Evolutionary conservation across 1,140 invertebrate species (phyloP), one percentile per base, ranked within the genome.

Genomic region (Lepidotrigona ventralis): DNA sequence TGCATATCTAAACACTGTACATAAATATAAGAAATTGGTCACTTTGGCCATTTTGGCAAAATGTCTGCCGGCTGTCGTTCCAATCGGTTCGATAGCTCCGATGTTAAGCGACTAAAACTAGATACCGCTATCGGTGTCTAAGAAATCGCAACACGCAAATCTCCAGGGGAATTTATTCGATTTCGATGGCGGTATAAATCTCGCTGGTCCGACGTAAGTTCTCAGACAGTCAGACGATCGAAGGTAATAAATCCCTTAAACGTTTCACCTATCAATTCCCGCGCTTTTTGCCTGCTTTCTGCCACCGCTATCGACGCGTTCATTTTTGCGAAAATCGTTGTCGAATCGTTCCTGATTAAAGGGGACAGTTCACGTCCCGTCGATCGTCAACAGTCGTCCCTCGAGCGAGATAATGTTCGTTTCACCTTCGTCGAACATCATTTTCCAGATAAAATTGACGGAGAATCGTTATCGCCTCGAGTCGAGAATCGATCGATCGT

Each of bases 191-290:
- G 72, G 33, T n/a, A 51, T 75, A 58, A 75, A 81, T 81, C 63
- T 29, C 53, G 23, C 12, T 23, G 8, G n/a, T 8, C n/a, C 23
- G 79, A 54, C 46, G 23, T 26, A 53, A n/a, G 26, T 54, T 75
- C 17, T 29, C 72, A 23, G 56, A 71, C 29, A 14, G 9, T 39
- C n/a, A 2, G 1, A 68, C 6, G 51, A 23, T 68, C 33, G 72
- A n/a, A 12, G 19, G 80, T 68, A 56, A 76, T 81, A 81, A 76
- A 81, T 81, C 68, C 33, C 51, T 81, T 39, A 68, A 75, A 68
- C 63, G 51, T 68, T 46, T 53, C 29, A 54, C 17, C 8, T 54
- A 46, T 51, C 53, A 14, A 56, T 69, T 56, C 15, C n/a, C 23
- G 39, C 29, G 17, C 19, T 23, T 51, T 64, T 64, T 39, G 4